Base-by-base conservation (phyloP, 1,140 invertebrate species). In the Sitodiplosis mosellana region DNA sequence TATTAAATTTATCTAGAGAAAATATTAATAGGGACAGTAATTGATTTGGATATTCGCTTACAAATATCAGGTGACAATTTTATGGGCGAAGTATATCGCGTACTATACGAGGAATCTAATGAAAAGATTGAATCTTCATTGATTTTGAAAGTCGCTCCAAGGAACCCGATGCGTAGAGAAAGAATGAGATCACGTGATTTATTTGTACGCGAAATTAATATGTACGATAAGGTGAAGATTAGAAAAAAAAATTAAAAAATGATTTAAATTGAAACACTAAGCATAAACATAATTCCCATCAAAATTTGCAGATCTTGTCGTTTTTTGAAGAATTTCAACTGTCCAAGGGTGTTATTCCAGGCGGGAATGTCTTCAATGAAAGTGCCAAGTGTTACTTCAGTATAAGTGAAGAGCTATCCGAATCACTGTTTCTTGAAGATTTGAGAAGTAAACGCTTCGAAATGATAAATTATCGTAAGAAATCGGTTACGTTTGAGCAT, bases 341-440 rank as follows among this genome's bases (percentile, higher is more conserved):
- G n/a, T 47, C 53, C 18, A 21, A 55, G 1, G 51, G 53, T n/a
- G 44, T 55, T 7, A 12, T 2, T 33, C 14, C 22, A 47, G 37
- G 14, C 3, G 38, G 52, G 0, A 42, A 53, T 33, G 53, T 45
- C 41, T 56, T 60, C 44, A 45, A 55, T 0, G 49, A 53, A 46
- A 57, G 45, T 49, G 11, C 51, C 52, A n/a, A 55, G 56, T 27
- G 46, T 51, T 14, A 59, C 50, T 55, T 47, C 57, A 41, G 48
- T 20, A 47, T 38, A 34, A 36, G 48, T 18, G 45, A 44, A 19
- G 54, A 61, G 1, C 56, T 58, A 50, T 47, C 56, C 14, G 53
- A 62, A 45, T 60, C 54, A 12, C 53, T 63, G 15, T 38, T 71
- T 4, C 22, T 69, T 20, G 64, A 67, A 53, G 64, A 69, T 56